Evolutionary conservation across 2,888 invertebrate species (phyloP), one percentile per base, ranked within the genome.

Genomic region (Ormyrus thymus): DNA sequence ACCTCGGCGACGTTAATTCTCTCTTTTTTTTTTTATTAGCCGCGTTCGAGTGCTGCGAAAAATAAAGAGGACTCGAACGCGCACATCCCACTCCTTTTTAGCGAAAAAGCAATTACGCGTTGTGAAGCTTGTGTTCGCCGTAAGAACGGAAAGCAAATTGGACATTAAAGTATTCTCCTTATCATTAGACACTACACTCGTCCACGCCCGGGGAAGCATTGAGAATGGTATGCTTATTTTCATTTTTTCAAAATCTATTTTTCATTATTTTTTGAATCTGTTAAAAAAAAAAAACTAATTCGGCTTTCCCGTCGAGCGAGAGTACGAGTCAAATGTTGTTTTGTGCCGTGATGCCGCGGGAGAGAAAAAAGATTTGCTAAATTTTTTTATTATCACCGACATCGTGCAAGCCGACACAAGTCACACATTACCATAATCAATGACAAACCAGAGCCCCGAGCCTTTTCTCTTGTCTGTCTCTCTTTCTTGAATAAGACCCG

Each of bases 361-460:
- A 78, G 66, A 78, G 55, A 53, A 61, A 58, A 61, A 65, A 66
- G 50, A 79, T 78, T 66, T 56, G 43, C 45, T 58, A 70, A 69
- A 75, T 66, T 68, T 66, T 53, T 73, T 78, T 74, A 64, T 69
- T 62, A n/a, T 58, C 69, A 68, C 43, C 75, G 61, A 61, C 66
- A 66, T 65, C 53, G 74, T 53, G 53, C 51, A 56, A 74, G 66
- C 69, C 80, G 82, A 78, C 78, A 81, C 80, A 82, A 79, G 83
- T 83, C 82, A 83, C 83, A 85, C 82, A 84, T 84, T 85, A 86
- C 86, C 86, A 89, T 87, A 88, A 89, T 88, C 90, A 90, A 90
- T 90, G 90, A 90, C 90, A 90, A 90, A 90, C 90, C 90, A 90
- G 90, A 90, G 90, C 90, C 89, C 89, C 89, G 89, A 89, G 89